Evolutionary conservation across 2,888 invertebrate species (phyloP), one percentile per base, ranked within the genome.

Genomic region (Parnassius orleans): DNA sequence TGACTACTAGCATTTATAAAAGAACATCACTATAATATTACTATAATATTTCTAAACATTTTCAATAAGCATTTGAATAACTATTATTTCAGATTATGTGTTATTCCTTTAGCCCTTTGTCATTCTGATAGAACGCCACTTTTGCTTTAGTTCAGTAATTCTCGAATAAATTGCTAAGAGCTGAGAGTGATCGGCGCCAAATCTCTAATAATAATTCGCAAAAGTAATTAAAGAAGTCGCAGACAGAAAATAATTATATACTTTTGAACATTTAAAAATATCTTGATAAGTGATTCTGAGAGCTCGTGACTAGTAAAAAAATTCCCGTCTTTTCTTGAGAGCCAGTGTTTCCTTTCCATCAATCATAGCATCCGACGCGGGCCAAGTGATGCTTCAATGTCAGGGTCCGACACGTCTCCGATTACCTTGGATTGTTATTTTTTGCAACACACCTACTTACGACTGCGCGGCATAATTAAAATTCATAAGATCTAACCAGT

Each of bases 361-460:
- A 73, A 74, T 77, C 79, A 80, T 42, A 67, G 64, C 68, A 54
- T 61, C 33, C 68, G 69, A 69, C 65, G 67, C 61, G 66, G 64
- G 54, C 62, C 65, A 60, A 9, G 66, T 65, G 74, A 74, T 75
- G 72, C 69, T 65, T 76, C 84, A 86, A 83, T 84, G 86, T 84
- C 86, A 86, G 77, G 84, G 84, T 74, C 73, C 57, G 68, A 41
- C 47, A 52, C 60, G 58, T 68, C 72, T 79, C 76, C 57, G 69
- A 72, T 80, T 76, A 74, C 77, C 63, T 63, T 63, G 59, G 55
- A n/a, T 42, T 54, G 47, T 59, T 61, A 33, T 52, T 55, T 44
- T 54, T 24, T 14, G 10, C 5, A 9, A 48, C 2, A 48, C 11
- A 7, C 2, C 14, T 14, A 48, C 48, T 48, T 9, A 48, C 33